Evolutionary conservation across 2,888 invertebrate genomes (phyloP).

Genomic region (Clostera curtula): DNA sequence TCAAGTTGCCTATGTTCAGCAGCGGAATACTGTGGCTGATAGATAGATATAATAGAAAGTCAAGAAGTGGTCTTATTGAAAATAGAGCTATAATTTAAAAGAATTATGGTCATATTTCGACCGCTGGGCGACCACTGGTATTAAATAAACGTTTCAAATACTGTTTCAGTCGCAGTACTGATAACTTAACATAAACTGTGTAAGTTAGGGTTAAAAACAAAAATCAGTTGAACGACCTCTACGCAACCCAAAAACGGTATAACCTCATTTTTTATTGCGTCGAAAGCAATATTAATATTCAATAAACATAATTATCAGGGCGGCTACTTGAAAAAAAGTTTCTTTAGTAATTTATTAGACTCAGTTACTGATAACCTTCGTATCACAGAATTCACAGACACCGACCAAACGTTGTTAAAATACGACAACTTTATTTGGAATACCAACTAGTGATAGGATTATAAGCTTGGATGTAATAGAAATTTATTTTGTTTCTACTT

Average conservation of each 20-base stretch:
- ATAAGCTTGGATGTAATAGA: too few relatives aligned
- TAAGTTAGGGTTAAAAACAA: neutral
- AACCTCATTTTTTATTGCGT: constrained; percentile 52
- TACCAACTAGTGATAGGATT: too few relatives aligned
- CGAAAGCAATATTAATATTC: constrained; percentile 54
- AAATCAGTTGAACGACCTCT: constrained; percentile 20
- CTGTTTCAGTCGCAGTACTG: neutral
- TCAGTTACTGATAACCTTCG: constrained; percentile 42
- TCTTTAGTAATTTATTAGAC: constrained; percentile 48
- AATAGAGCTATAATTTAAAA: too few relatives aligned
- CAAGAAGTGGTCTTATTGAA: too few relatives aligned
- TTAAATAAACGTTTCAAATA: neutral
- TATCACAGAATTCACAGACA: constrained; percentile 26
- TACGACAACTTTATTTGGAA: constrained; percentile 4
- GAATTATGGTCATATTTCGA: too few relatives aligned
- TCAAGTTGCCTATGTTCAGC: too few relatives aligned
- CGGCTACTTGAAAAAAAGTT: constrained; percentile 44
- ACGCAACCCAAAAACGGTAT: constrained; percentile 30
- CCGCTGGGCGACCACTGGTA: too few relatives aligned
- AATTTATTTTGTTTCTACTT: too few relatives aligned
- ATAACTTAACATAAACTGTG: neutral
- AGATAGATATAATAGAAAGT: too few relatives aligned
- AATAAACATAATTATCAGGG: constrained; percentile 55
- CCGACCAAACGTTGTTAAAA: constrained; percentile 15
- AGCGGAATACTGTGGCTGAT: too few relatives aligned